Conservation (phyloP, 2,113 vertebrate species). For the Atlantisia rogersi region DNA sequence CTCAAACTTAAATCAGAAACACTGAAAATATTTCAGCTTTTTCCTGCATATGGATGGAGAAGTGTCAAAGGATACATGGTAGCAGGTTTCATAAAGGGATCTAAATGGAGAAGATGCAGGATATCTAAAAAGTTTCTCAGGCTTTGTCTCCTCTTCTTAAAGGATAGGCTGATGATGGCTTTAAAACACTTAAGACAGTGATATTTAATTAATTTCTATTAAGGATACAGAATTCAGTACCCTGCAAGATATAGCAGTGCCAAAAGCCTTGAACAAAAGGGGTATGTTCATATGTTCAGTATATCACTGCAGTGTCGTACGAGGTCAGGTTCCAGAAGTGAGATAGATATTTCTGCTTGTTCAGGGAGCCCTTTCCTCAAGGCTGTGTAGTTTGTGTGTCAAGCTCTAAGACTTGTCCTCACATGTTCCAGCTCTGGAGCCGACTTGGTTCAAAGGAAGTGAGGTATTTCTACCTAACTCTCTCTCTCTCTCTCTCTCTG, state of each 20-base stretch:
- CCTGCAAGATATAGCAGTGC: background rate
- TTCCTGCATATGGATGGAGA: background rate
- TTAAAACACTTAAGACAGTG: background rate
- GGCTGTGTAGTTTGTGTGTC: background rate
- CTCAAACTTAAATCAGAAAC: background rate
- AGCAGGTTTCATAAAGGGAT: background rate
- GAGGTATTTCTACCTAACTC: background rate
- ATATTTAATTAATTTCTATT: background rate
- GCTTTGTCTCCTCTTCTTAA: background rate
- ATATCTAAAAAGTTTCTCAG: background rate
- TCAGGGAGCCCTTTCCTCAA: background rate
- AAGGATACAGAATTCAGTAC: background rate
- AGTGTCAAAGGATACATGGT: background rate
- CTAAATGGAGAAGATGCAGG: background rate
- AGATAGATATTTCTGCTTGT: background rate
- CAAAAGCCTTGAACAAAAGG: background rate
- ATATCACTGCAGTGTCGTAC: background rate
- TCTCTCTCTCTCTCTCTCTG: too few species aligned
- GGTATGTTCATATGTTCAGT: fast-evolving
- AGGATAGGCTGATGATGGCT: background rate
- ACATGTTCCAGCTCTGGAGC: background rate
- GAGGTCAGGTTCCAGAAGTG: background rate
- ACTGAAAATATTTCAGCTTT: background rate
- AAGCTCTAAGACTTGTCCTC: background rate
- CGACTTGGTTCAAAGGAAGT: background rate